These are phyloP conservation scores for Ectemnius lituratus DNA, from an alignment of 2,888 invertebrate genomes.

Conservation along the genomic window DNA sequence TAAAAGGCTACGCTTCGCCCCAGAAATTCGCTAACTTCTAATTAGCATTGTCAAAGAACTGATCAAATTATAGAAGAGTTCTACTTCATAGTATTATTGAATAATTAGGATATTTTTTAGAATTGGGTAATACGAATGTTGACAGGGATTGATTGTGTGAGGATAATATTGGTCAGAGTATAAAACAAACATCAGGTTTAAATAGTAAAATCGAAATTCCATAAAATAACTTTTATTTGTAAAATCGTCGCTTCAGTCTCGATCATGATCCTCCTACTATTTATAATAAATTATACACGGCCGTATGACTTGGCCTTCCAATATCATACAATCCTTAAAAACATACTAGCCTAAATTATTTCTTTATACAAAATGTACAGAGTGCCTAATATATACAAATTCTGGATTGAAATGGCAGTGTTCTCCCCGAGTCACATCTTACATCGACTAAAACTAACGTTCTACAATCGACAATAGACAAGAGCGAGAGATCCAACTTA, in stretches of 20 bases:
- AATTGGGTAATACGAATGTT: too few species aligned
- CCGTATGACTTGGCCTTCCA: conserved; percentile 30
- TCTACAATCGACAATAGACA: too few species aligned
- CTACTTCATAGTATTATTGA: too few species aligned
- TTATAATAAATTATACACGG: conserved; percentile 55
- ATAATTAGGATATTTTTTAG: too few species aligned
- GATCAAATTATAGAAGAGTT: too few species aligned
- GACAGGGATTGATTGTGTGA: background rate
- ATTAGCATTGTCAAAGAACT: too few species aligned
- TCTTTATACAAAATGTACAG: conserved; percentile 57
- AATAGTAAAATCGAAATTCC: conserved; percentile 2
- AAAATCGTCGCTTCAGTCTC: conserved; percentile 52
- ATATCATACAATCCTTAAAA: conserved; percentile 48
- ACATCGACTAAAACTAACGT: too few species aligned
- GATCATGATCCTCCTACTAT: conserved; percentile 29
- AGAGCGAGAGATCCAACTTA: too few species aligned
- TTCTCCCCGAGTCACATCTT: too few species aligned
- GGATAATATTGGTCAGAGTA: background rate
- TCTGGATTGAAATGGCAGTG: background rate
- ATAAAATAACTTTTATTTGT: conserved; percentile 53
- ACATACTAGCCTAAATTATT: conserved; percentile 22
- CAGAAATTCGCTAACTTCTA: background rate
- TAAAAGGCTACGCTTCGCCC: conserved; percentile 2
- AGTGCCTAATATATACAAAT: conserved; percentile 48
- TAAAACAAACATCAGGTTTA: background rate